A percentile compares a stretch with the other conserved stretches of the same genome.
Evolutionary conservation across 1,140 invertebrate species (phyloP).

Genomic region (Cryptotermes secundus): DNA sequence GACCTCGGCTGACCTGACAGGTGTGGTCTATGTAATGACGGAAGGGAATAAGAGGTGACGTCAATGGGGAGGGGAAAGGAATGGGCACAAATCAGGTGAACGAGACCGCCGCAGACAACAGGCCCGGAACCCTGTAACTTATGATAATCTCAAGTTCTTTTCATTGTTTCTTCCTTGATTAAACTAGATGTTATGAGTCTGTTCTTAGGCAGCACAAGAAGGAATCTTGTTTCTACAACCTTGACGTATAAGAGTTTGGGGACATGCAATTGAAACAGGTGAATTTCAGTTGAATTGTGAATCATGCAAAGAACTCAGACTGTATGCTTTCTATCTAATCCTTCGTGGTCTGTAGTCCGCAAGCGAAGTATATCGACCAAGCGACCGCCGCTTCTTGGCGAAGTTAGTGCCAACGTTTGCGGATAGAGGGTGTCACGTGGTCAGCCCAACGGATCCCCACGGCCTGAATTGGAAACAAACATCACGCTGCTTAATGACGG

Average conservation of each 20-base stretch:
- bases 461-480: no score
- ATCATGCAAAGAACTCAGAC: neutral
- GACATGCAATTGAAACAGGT: neutral
- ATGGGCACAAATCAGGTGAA: slow-evolving; percentile 18
- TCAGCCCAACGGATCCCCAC: no score
- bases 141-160: neutral
- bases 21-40: slow-evolving; percentile 17
- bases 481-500: no score
- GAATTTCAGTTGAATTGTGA: neutral
- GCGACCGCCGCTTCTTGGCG: no score
- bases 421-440: no score
- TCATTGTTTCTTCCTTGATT: neutral
- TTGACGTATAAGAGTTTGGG: no score
- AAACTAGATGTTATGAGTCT: neutral
- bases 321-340: neutral
- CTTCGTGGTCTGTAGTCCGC: no score
- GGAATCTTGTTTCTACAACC: neutral
- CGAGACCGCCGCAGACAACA: neutral
- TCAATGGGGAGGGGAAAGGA: neutral
- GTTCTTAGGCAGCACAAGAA: neutral
- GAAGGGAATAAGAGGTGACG: neutral
- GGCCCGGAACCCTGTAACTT: neutral
- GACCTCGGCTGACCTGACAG: slow-evolving; percentile 7
- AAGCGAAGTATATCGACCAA: no score
- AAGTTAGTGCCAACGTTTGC: no score